Evolutionary conservation across 2,113 vertebrate genomes (phyloP).

Genomic region (Epinephelus moara): DNA sequence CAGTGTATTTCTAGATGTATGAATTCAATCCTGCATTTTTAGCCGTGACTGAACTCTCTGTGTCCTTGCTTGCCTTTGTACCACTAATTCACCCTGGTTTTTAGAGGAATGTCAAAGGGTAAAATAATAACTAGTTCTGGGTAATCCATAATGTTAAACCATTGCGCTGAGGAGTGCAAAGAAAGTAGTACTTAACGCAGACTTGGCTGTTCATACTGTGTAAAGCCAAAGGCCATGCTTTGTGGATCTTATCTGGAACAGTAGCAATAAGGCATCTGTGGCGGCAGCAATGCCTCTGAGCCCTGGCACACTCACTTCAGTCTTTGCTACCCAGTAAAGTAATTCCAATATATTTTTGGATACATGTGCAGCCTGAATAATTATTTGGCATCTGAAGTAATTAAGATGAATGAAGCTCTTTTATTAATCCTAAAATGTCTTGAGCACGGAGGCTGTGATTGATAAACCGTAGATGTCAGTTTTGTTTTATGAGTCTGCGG

Average conservation of each 20-base stretch:
- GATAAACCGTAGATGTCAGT: constrained; percentile 67
- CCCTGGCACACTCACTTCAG: constrained; percentile 25
- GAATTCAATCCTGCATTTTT: background rate
- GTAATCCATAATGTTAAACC: constrained; percentile 13
- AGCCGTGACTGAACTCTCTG: constrained; percentile 8
- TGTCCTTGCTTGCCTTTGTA: constrained; percentile 6
- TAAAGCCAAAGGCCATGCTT: constrained; percentile 64
- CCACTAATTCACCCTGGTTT: background rate
- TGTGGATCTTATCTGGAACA: constrained; percentile 57
- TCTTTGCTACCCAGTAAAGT: constrained; percentile 36
- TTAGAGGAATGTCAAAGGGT: constrained; percentile 21
- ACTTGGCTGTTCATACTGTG: constrained; percentile 43
- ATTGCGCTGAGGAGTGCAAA: constrained; percentile 22
- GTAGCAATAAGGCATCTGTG: constrained; percentile 61
- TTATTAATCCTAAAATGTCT: constrained; percentile 62
- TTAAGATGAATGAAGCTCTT: constrained; percentile 64
- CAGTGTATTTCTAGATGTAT: constrained; percentile 9
- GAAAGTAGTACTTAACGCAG: constrained; percentile 59
- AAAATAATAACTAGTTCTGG: constrained; percentile 34
- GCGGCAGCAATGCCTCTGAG: constrained; percentile 58
- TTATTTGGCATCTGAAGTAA: constrained; percentile 66
- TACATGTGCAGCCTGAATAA: constrained; percentile 47
- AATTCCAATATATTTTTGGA: constrained; percentile 26
- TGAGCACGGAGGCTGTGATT: constrained; percentile 54
- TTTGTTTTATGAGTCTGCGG: constrained; percentile 70